Base-by-base conservation (phyloP, 2,113 vertebrate genomes). In the Narcine bancroftii region DNA sequence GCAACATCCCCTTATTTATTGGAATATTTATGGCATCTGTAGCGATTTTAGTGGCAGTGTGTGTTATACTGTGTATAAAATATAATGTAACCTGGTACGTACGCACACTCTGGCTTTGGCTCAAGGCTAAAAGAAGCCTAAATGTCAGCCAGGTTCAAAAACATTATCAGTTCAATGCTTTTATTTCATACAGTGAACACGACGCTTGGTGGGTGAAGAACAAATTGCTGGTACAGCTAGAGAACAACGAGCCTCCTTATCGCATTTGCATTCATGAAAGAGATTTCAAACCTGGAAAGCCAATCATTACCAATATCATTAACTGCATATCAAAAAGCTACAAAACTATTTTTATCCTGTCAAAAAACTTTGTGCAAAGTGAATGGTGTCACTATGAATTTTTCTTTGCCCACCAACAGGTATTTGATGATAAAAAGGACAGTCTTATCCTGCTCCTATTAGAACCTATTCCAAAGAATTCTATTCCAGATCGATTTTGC, bases 391-490 rank as follows among this genome's bases (percentile, higher is more conserved):
- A 93, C 42, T 93, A 93, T 36, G 92, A 92, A 92, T 69, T 92
- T n/a, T 92, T 77, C 73, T 93, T 93, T 33, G 95, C 95, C 47
- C 95, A 96, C 92, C 95, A 95, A 93, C 93, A 95, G 92, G 93
- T 94, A 36, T 92, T 96, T 3, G 93, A 93, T 17, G 50, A 94
- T 39, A 94, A 94, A 21, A 92, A 93, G 56, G 95, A 96, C 92
- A 95, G 95, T 0, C 36, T 96, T 85, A 95, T 96, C 71, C 95
- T 96, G 10, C 93, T 96, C 56, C 92, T 96, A 29, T 56, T 96
- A 71, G 95, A 96, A 92, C 95, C 95, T n/a, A 95, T 96, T 63
- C 94, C 95, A 0, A 10, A 92, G 6, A 93, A 95, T 92, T 94
- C 93, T 19, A 87, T 96, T 92, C 94, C 96, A 15, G 95, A 94